Conservation (phyloP, 2,888 invertebrate species). For the Cremastinae sp. region DNA sequence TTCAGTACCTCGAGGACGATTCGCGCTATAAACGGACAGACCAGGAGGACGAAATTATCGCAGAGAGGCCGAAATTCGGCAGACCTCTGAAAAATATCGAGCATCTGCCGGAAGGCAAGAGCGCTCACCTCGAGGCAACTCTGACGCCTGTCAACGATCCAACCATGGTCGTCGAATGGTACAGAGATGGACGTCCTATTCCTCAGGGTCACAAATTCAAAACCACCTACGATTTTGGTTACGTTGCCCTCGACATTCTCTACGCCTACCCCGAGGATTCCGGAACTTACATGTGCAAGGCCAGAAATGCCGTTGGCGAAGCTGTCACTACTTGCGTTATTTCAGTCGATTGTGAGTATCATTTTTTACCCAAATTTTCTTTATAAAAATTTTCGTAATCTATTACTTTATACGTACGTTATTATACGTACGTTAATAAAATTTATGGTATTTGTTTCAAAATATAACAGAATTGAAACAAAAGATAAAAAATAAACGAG, state of each 20-base stretch:
- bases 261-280: conserved; percentile 98
- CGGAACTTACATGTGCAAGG: conserved; percentile 98
- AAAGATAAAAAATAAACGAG: neutral
- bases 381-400: neutral
- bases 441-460: no score
- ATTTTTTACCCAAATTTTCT: conserved; percentile 12
- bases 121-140: conserved; percentile 96
- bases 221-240: conserved; percentile 98
- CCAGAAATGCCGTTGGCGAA: conserved; percentile 96
- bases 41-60: conserved; percentile 88
- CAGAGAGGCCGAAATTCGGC: conserved; percentile 94
- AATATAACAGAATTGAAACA: neutral
- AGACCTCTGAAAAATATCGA: conserved; percentile 92
- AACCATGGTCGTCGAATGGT: conserved; percentile 99
- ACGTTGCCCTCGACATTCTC: conserved; percentile 96
- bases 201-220: conserved; percentile 97
- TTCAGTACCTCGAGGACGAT: conserved; percentile 94
- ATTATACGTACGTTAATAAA: no score
- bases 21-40: conserved; percentile 88
- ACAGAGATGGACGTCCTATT: conserved; percentile 95
- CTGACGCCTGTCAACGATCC: conserved; percentile 98
- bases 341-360: conserved; percentile 90
- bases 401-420: neutral
- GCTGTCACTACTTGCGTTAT: conserved; percentile 96
- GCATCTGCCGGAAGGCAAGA: conserved; percentile 91